A percentile compares a stretch with the other conserved stretches of the same genome.
These are phyloP conservation scores for Aptenodytes patagonicus DNA, from an alignment of 2,113 vertebrate species.

Conservation along the genomic window DNA sequence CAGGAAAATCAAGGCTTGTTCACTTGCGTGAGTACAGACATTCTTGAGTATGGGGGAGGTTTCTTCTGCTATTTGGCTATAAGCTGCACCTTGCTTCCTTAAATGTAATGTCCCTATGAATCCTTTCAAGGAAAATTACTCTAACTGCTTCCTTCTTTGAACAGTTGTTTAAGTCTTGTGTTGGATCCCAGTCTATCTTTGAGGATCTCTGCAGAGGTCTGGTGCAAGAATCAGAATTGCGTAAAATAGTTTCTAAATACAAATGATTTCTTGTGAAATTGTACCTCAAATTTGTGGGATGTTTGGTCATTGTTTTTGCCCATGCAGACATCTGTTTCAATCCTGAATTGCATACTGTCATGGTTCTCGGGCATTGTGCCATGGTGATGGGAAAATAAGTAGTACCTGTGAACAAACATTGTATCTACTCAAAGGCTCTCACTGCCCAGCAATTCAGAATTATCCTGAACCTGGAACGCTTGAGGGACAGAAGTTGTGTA, in stretches of 20 bases:
- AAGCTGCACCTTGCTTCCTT: not conserved
- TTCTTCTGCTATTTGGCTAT: not conserved
- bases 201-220: not conserved
- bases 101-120: not conserved
- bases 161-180: not conserved
- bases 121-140: not conserved
- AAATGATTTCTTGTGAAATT: not conserved
- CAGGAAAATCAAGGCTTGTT: constrained; percentile 78
- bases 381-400: not conserved
- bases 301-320: not conserved
- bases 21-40: constrained; percentile 87
- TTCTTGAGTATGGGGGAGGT: not conserved
- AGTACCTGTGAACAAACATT: not conserved
- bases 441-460: not conserved
- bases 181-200: not conserved
- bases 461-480: not conserved
- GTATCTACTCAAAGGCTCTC: not conserved
- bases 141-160: not conserved
- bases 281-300: not conserved
- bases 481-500: not conserved
- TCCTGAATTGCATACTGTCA: accelerated
- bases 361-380: not conserved
- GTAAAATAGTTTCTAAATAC: not conserved
- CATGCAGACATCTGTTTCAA: not conserved
- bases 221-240: not conserved